Base-by-base conservation (phyloP, 2,888 invertebrate genomes). In the Epistrophe eligans region DNA sequence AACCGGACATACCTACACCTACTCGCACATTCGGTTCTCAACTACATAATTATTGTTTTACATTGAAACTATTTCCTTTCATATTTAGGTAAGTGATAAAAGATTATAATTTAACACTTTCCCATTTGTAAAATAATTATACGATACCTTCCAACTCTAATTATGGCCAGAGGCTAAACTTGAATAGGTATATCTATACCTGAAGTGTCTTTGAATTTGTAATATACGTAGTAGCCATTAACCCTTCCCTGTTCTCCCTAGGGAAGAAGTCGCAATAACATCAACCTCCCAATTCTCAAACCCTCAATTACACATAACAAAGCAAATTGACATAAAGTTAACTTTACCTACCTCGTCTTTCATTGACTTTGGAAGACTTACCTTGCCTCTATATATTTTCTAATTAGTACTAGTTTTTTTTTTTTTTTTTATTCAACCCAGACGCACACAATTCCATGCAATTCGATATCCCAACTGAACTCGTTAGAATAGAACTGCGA, bases 361-460 rank as follows among this genome's bases (percentile, higher is more conserved):
- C n/a, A 43, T 7, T 15, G 60, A 40, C 62, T 60, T n/a, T 66
- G 67, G 60, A 55, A 52, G 76, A 77, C 80, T 80, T 84, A 77
- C 66, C 72, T 70, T 70, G 24, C 60, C 40, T 40, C 32, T 66
- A 17, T 48, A 48, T 48, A 48, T 48, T 70, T 70, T 70, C 77
- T 84, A 81, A 81, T 85, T 82, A 77, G 85, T 64, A 82, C 73
- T 74, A 84, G 24, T 28, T 55, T 55, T 80, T 85, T 73, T 13
- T 55, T n/a, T n/a, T n/a, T n/a, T n/a, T n/a, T n/a, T n/a, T n/a
- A n/a, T n/a, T 79, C 74, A 77, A 79, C 77, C 77, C 77, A 77
- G 82, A 79, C 85, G 77, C 77, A 82, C 73, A 77, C 85, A 77
- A 74, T 77, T 64, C 85, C 60, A 24, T 82, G 82, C 73, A 85